These are phyloP conservation scores for Ctenochaetus hawaiiensis DNA, from an alignment of 2,797 vertebrate genomes.

Conservation along the genomic window DNA sequence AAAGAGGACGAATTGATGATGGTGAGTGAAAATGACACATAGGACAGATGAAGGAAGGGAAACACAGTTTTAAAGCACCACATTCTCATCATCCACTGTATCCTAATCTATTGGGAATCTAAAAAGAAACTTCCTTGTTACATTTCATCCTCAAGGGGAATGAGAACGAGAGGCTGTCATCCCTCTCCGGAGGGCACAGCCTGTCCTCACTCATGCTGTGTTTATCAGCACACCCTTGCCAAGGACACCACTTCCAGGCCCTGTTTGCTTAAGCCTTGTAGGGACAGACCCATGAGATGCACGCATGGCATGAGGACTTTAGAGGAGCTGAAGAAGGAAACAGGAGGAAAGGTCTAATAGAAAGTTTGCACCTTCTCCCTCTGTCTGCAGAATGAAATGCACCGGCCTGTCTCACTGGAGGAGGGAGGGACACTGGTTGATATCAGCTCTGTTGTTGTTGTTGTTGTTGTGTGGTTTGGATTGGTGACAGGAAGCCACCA, in stretches of 20 bases:
- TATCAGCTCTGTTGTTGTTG: slow-evolving; percentile 25
- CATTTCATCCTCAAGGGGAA: slow-evolving; percentile 65
- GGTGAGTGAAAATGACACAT: not conserved
- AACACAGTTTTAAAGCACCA: too few species aligned
- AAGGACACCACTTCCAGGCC: slow-evolving; percentile 76
- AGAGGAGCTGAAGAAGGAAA: slow-evolving; percentile 24
- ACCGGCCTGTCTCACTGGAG: slow-evolving; percentile 8
- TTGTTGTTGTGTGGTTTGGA: slow-evolving; percentile 30
- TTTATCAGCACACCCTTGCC: slow-evolving; percentile 70
- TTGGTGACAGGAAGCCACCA: slow-evolving; percentile 34
- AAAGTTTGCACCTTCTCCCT: not conserved
- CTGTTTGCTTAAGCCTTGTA: slow-evolving; percentile 78
- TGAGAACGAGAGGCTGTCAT: slow-evolving; percentile 30
- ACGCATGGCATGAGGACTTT: slow-evolving; percentile 31
- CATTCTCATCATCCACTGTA: too few species aligned
- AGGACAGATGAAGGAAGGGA: not conserved
- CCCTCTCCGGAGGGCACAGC: slow-evolving; percentile 61
- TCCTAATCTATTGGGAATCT: slow-evolving; percentile 36
- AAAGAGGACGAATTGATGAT: not conserved
- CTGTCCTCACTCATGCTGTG: slow-evolving; percentile 66
- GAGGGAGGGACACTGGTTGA: not conserved
- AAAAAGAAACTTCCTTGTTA: slow-evolving; percentile 67
- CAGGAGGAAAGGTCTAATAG: not conserved
- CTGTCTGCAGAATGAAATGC: slow-evolving; percentile 3
- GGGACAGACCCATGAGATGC: slow-evolving; percentile 66